phyloP scores from a whole-genome alignment of 2,113 vertebrate genomes.

The Theristicus caerulescens region DNA sequence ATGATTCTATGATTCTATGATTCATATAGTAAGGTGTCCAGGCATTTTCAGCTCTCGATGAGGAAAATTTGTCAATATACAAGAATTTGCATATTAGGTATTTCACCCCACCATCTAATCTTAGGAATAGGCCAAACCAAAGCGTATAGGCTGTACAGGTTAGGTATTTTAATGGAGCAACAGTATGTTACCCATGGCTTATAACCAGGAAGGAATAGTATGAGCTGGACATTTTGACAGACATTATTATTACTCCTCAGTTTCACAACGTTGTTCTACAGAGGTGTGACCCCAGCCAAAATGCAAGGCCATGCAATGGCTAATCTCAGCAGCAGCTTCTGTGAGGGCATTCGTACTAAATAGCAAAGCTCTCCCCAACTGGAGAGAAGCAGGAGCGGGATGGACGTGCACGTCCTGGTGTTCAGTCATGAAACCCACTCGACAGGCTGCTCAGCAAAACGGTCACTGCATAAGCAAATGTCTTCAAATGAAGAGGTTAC shows the following conservation, averaged over 20 bases:
- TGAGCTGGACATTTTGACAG: background rate
- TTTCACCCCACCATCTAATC: background rate
- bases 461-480: background rate
- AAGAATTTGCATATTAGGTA: background rate
- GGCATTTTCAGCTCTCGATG: background rate
- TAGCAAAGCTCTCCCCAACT: background rate
- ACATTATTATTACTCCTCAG: background rate
- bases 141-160: background rate
- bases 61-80: background rate
- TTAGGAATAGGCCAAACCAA: background rate
- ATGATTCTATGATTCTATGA: no score
- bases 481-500: background rate
- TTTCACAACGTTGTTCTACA: background rate
- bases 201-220: background rate
- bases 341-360: background rate
- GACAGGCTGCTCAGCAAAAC: background rate
- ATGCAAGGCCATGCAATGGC: background rate
- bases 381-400: background rate
- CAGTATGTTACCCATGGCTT: background rate
- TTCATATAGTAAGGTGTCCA: background rate
- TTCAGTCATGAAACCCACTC: background rate
- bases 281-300: background rate
- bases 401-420: background rate
- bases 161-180: background rate
- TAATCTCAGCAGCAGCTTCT: background rate